phyloP scores from a whole-genome alignment of 2,113 vertebrate genomes.

The Martes martes region DNA sequence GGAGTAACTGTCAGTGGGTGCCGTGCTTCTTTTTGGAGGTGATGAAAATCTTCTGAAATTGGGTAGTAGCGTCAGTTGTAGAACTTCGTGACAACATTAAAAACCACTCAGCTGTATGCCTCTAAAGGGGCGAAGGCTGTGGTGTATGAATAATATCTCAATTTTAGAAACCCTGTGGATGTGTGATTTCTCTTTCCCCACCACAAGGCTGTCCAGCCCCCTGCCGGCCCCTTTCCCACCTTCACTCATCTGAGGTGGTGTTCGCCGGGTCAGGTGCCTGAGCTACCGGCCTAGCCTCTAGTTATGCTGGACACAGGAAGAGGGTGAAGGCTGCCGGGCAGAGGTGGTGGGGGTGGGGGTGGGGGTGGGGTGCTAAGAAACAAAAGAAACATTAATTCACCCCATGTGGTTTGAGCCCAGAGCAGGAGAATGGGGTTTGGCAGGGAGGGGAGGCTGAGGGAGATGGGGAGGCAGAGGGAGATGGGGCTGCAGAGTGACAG shows the following conservation, averaged over 20 bases:
- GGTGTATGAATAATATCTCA: not conserved
- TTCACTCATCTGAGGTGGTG: not conserved
- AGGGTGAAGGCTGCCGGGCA: rapidly evolving
- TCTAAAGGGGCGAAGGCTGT: not conserved
- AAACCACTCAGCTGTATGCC: not conserved
- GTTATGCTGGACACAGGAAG: not conserved
- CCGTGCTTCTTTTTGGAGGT: not conserved
- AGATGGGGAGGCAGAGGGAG: not conserved
- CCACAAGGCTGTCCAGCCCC: not conserved
- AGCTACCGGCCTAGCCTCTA: not conserved
- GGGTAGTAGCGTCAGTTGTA: not conserved
- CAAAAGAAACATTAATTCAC: not conserved
- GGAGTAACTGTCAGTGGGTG: no score
- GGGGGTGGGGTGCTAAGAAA: not conserved
- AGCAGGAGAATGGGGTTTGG: not conserved
- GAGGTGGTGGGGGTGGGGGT: no score
- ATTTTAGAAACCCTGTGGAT: not conserved
- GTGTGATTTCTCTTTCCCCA: not conserved
- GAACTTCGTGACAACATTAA: not conserved
- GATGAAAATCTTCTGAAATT: not conserved
- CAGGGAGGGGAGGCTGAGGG: not conserved
- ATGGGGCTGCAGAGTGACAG: not conserved
- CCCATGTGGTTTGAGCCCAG: not conserved
- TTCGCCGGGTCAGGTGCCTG: not conserved
- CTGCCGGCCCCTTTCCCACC: not conserved